Base-by-base conservation (phyloP, 2,797 vertebrate species). In the Tadarida brasiliensis region DNA sequence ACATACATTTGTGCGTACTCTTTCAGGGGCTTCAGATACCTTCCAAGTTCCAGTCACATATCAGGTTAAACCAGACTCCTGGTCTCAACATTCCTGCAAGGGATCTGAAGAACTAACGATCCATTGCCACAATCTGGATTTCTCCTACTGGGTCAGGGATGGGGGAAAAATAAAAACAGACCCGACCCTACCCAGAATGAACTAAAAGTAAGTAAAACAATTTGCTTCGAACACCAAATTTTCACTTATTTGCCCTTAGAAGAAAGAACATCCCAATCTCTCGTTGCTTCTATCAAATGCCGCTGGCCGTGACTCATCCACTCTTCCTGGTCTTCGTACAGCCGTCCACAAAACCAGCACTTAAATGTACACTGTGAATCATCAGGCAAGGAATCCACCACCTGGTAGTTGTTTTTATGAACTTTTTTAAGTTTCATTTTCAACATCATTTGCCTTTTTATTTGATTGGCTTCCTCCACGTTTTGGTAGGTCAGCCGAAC, bases 371-470 rank as follows among this genome's bases (percentile, higher is more conserved):
- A 98, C 35, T 94, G 97, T 2, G 98, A 54, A 86, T 98, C 99
- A 54, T 95, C 98, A 51, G 97, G 98, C 98, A 98, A 98, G 12
- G 98, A 98, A 20, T 99, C 99, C 83, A 99, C 99, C 78, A 99
- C 99, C 96, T 99, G 99, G 70, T 99, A 99, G 95, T 99, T 99
- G 97, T 99, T 99, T 84, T 99, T 99, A 96, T 99, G 98, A 1
- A 99, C 99, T 97, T 99, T 99, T 96, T 99, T 99, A 61, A 99
- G 98, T 94, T 99, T 99, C 99, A 99, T 99, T 98, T 99, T 99
- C 97, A 99, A 95, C 95, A 99, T 99, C 97, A 98, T 99, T 96
- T 99, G 99, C 95, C 98, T 99, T 94, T 99, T 99, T 19, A 97
- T 94, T 73, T 96, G 98, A 54, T 96, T 98, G 76, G 97, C 97